These are phyloP conservation scores for Pogonomyrmex californicus DNA, from an alignment of 1,140 invertebrate species.

Conservation along the genomic window DNA sequence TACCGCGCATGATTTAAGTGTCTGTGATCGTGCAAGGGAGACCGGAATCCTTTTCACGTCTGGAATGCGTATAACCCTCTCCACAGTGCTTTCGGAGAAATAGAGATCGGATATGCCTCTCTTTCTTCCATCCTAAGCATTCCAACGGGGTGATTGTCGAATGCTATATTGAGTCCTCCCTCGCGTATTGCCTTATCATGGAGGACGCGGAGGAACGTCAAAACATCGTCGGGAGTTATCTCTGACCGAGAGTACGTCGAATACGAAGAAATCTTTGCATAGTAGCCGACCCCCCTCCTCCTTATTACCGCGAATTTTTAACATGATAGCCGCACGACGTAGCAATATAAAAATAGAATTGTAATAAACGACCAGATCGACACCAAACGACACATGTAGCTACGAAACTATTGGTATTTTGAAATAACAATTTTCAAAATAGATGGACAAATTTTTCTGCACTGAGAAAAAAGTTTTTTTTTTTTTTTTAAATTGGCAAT, in stretches of 20 bases:
- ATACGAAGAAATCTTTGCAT: constrained; percentile 17
- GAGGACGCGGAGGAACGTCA: constrained; percentile 21
- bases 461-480: too few relatives aligned
- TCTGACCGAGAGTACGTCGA: constrained; percentile 13
- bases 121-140: constrained; percentile 24
- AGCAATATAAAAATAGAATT: constrained; percentile 6
- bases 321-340: constrained; percentile 8
- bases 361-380: constrained; percentile 3
- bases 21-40: constrained; percentile 6
- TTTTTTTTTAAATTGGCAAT: too few relatives aligned
- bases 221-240: constrained; percentile 45
- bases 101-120: constrained; percentile 51
- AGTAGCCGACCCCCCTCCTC: background rate
- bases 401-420: too few relatives aligned
- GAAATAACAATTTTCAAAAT: too few relatives aligned
- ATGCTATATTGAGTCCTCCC: constrained; percentile 66
- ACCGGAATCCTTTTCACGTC: constrained; percentile 56
- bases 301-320: constrained; percentile 54
- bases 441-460: too few relatives aligned
- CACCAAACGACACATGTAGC: background rate
- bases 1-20: constrained; percentile 7
- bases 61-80: constrained; percentile 41
- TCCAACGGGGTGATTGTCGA: constrained; percentile 64
- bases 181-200: constrained; percentile 52
- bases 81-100: constrained; percentile 60